phyloP scores from a whole-genome alignment of 2,113 vertebrate species.

The Sander lucioperca region DNA sequence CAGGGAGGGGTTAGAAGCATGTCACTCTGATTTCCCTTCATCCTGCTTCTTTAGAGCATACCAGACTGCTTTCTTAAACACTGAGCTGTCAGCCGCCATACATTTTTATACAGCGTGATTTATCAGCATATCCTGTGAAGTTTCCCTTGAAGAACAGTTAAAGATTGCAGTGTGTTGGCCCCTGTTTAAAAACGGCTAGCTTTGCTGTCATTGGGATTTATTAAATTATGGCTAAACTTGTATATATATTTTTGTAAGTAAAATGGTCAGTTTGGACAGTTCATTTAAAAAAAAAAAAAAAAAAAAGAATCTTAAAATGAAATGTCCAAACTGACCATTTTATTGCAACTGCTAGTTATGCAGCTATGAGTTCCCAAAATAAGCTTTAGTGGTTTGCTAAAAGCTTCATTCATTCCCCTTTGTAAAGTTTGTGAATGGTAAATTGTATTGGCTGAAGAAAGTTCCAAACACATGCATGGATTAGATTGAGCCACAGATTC shows the following conservation, averaged over 20 bases:
- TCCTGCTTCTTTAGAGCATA: conserved; percentile 35
- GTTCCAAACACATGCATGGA: no score
- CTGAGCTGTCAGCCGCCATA: conserved; percentile 28
- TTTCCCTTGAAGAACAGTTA: conserved; percentile 27
- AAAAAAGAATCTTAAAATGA: conserved; percentile 1
- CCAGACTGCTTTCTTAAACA: conserved; percentile 39
- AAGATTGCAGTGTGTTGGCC: not conserved
- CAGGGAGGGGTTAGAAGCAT: conserved; percentile 35
- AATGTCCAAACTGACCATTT: conserved; percentile 12
- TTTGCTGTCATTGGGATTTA: conserved; percentile 21
- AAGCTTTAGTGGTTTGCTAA: not conserved
- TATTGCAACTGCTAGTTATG: conserved; percentile 9
- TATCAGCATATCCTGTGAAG: conserved; percentile 39
- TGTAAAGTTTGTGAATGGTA: conserved; percentile 1
- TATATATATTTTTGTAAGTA: not conserved
- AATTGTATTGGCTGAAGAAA: not conserved
- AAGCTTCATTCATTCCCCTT: conserved; percentile 11
- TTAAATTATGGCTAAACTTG: not conserved
- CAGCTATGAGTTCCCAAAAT: conserved; percentile 4
- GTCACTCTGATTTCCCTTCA: conserved; percentile 54
- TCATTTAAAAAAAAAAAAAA: not conserved
- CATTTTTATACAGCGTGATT: conserved; percentile 42
- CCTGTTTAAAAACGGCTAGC: not conserved
- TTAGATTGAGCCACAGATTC: not conserved
- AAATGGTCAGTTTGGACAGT: not conserved